Conservation (phyloP, 2,888 invertebrate genomes). For the Yponomeuta malinellus region DNA sequence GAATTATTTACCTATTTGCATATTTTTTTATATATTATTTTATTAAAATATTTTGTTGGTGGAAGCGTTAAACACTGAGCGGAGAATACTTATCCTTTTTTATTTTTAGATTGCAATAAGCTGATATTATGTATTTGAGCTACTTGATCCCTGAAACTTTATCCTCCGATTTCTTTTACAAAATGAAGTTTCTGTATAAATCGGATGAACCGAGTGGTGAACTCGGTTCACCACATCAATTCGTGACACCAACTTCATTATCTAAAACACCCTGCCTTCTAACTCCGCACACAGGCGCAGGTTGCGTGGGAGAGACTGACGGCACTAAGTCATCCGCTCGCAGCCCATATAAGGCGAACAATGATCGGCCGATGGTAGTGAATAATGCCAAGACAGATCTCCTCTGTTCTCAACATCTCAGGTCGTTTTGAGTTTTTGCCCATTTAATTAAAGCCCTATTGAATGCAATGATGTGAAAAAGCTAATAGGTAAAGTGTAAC, state of each 20-base stretch:
- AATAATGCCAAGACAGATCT: not conserved
- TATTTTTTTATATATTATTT: no score
- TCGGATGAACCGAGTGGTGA: no score
- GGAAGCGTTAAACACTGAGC: no score
- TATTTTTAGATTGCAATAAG: no score
- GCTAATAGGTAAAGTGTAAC: not conserved
- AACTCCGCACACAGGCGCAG: not conserved
- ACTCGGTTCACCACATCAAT: no score
- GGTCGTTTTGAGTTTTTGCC: not conserved
- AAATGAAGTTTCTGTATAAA: no score
- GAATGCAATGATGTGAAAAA: slow-evolving; percentile 1
- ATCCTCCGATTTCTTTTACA: no score
- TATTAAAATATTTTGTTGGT: no score
- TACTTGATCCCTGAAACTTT: no score
- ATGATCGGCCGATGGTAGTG: not conserved
- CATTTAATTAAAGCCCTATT: not conserved
- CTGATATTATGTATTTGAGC: no score
- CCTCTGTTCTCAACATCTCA: not conserved
- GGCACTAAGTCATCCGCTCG: not conserved
- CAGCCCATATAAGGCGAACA: not conserved
- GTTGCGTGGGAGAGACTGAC: not conserved
- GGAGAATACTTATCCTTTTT: no score
- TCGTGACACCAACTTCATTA: not conserved
- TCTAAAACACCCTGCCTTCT: not conserved
- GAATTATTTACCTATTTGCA: no score